Percentiles rank a stretch among this genome's conserved stretches.
Conservation (phyloP, 1,140 invertebrate species). For the Meloidogyne hapla region DNA sequence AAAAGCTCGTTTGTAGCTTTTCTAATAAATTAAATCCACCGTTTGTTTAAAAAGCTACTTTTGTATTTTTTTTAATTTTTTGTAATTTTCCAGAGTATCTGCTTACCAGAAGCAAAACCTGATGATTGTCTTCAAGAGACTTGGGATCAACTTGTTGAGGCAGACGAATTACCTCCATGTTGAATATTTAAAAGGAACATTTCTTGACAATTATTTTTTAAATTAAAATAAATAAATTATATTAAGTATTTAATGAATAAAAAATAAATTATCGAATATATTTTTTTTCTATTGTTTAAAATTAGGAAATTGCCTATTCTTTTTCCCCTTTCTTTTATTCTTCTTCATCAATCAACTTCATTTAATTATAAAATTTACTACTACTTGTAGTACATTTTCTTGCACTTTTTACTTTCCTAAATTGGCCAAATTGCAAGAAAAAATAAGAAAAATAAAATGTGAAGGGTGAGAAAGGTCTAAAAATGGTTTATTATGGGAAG, state of each 20-base stretch:
- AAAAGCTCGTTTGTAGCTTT: too few relatives aligned
- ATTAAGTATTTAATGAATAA: too few relatives aligned
- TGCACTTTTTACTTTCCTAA: neutral
- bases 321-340: neutral
- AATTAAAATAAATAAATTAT: too few relatives aligned
- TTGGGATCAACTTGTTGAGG: constrained; percentile 5
- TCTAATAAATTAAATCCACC: too few relatives aligned
- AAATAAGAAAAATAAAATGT: neutral
- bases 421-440: constrained; percentile 3
- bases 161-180: constrained; percentile 17
- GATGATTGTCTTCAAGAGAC: constrained; percentile 10
- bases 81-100: constrained; percentile 8
- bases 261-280: too few relatives aligned
- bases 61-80: neutral
- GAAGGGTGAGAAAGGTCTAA: neutral
- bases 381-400: neutral
- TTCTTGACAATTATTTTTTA: too few relatives aligned
- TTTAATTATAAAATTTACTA: neutral
- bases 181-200: neutral
- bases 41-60: neutral
- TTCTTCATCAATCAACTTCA: neutral
- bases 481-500: neutral
- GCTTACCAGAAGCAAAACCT: constrained; percentile 2
- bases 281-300: too few relatives aligned
- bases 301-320: neutral